Percentiles rank a stretch among this genome's conserved stretches.
phyloP scores from a whole-genome alignment of 2,113 vertebrate species.

The Zeus faber region DNA sequence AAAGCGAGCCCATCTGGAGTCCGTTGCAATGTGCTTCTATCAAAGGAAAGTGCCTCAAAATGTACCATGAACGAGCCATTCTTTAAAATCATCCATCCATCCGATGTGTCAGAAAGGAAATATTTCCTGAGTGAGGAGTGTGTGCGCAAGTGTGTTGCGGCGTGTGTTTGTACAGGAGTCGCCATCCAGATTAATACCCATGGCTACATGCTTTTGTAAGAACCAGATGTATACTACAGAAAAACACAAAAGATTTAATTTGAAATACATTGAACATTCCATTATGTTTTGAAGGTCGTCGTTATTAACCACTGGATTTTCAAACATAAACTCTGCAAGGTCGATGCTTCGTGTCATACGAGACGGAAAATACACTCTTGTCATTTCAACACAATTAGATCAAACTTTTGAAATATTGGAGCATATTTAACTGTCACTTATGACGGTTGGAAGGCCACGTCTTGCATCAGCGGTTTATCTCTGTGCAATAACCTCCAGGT shows the following conservation, averaged over 20 bases:
- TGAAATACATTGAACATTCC: too few species aligned
- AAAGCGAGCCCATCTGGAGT: conserved; percentile 48
- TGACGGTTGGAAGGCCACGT: conserved; percentile 73
- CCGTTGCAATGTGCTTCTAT: conserved; percentile 20
- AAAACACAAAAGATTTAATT: background rate
- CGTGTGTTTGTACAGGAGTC: too few species aligned
- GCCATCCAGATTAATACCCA: too few species aligned
- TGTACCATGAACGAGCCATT: conserved; percentile 30
- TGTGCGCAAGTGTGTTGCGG: too few species aligned
- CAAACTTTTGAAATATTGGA: conserved; percentile 17
- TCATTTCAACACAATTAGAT: conserved; percentile 52
- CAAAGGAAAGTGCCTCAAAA: conserved; percentile 29
- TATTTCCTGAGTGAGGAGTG: conserved; percentile 2
- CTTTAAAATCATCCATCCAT: conserved; percentile 15
- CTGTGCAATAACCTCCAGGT: conserved; percentile 72
- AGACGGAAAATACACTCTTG: conserved; percentile 2
- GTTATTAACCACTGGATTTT: too few species aligned
- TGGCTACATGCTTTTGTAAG: too few species aligned
- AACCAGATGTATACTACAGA: background rate
- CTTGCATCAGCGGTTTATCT: conserved; percentile 70
- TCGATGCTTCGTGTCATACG: conserved; percentile 3
- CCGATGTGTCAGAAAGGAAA: conserved; percentile 14
- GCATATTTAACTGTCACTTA: conserved; percentile 68
- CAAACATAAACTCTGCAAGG: background rate
- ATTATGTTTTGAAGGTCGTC: too few species aligned